A percentile compares a stretch with the other conserved stretches of the same genome.
Evolutionary conservation across 2,797 vertebrate species (phyloP).

Genomic region (Nyctalus aviator): DNA sequence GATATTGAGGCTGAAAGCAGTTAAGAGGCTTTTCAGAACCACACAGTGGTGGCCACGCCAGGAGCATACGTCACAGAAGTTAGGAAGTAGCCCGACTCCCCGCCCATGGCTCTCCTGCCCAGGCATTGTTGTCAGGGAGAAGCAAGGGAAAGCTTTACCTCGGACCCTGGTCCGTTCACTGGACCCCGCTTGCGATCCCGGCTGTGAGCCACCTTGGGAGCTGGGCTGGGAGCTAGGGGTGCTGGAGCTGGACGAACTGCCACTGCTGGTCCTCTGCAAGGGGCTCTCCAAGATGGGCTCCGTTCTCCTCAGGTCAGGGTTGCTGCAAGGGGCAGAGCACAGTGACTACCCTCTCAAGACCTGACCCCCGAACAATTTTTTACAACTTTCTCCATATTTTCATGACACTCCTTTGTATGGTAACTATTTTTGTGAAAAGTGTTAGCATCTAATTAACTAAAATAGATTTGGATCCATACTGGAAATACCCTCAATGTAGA

Average conservation of each 20-base stretch:
- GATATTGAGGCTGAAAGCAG: not conserved
- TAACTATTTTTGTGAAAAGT: slow-evolving; percentile 33
- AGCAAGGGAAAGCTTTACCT: slow-evolving; percentile 87
- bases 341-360: not conserved
- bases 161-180: slow-evolving; percentile 93
- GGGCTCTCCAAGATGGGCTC: slow-evolving; percentile 94
- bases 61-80: fast-evolving
- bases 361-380: not conserved
- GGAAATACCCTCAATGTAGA: not conserved
- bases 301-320: slow-evolving; percentile 95
- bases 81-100: not conserved
- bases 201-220: slow-evolving; percentile 95
- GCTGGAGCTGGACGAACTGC: slow-evolving; percentile 98
- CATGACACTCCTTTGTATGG: not conserved
- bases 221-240: slow-evolving; percentile 95
- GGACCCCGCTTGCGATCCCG: slow-evolving; percentile 91
- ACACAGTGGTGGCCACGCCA: not conserved
- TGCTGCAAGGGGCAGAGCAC: slow-evolving; percentile 87
- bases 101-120: not conserved
- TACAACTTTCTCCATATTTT: not conserved
- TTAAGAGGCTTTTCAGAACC: not conserved
- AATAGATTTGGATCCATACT: not conserved
- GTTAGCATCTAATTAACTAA: not conserved
- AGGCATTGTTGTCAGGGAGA: not conserved
- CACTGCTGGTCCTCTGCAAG: slow-evolving; percentile 96